phyloP scores from a whole-genome alignment of 2,888 invertebrate genomes.

The Synergus laeviventris region DNA sequence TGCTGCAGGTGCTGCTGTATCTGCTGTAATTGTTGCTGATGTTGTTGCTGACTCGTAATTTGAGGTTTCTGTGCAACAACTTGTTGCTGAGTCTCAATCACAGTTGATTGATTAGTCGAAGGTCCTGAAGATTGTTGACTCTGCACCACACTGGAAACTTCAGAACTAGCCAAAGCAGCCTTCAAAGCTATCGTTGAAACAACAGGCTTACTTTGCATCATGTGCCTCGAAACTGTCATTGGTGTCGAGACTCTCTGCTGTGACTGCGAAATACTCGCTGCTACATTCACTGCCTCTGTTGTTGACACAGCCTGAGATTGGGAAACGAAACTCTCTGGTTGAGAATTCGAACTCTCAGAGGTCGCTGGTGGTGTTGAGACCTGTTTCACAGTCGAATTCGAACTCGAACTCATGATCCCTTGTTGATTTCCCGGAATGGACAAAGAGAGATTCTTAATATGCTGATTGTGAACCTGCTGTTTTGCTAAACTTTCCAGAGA shows the following conservation, averaged over 20 bases:
- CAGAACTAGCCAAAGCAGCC: conserved; percentile 30
- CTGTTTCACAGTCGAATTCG: conserved; percentile 43
- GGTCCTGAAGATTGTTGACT: conserved; percentile 51
- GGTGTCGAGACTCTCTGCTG: conserved; percentile 57
- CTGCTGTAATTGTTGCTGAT: conserved; percentile 52
- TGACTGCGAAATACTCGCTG: conserved; percentile 45
- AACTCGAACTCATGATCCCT: conserved; percentile 30
- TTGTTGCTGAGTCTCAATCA: conserved; percentile 29
- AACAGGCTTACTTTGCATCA: conserved; percentile 58
- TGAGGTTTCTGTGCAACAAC: conserved; percentile 11
- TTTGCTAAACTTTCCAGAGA: conserved; percentile 57
- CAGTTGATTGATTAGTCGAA: background rate
- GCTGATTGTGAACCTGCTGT: conserved; percentile 47
- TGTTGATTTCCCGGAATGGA: conserved; percentile 45
- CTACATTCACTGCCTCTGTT: conserved; percentile 41
- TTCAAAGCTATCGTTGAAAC: conserved; percentile 56
- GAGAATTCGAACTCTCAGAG: conserved; percentile 43
- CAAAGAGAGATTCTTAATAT: conserved; percentile 45
- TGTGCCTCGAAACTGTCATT: conserved; percentile 40
- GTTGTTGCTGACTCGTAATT: conserved; percentile 66
- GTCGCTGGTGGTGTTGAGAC: conserved; percentile 31
- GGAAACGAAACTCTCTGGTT: conserved; percentile 46
- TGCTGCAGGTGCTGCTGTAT: conserved; percentile 52
- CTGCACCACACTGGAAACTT: conserved; percentile 33
- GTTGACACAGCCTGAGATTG: conserved; percentile 49